Base-by-base conservation (phyloP, 2,113 vertebrate genomes). In the Datnioides undecimradiatus region DNA sequence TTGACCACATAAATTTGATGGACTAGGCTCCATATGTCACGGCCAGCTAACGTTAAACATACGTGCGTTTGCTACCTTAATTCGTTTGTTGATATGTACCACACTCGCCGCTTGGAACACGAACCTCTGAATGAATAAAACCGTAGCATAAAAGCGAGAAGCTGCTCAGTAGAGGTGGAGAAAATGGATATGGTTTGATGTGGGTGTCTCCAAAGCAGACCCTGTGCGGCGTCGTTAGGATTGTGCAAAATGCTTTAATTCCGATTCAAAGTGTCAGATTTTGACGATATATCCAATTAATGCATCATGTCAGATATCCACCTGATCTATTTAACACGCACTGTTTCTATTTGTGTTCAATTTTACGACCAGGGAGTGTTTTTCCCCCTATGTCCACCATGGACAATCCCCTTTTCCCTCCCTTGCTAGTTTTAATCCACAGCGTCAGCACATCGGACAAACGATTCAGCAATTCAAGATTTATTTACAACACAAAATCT, bases 121-220 rank as follows among this genome's bases (percentile, higher is more conserved):
- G 27, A 76, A 27, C 10, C 17, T 58, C 12, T 60, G 65, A 38
- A 73, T 76, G 10, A 54, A 60, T 21, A 58, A 78, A 83, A 52
- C 1, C 36, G 49, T 29, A 58, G 57, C 14, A 64, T 69, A 45
- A 60, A 36, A 41, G 68, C n/a, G 58, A 79, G 41, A 71, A 73
- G 5, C 66, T 38, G 59, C 55, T 68, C 31, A 60, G 69, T 17
- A 41, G 45, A 82, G 74, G 48, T 69, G 58, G 36, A 82, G 66
- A 87, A 85, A 90, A 91, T 80, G 80, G 87, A 80, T 60, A 70
- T 74, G 80, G 81, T 88, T 87, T 77, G 80, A 92, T 79, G 51
- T 86, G 88, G 90, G 90, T 92, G 92, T 92, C 89, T 90, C 90
- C 85, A 66, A 34, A 79, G 73, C 64, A 72, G 80, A 82, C 77